Conservation (phyloP, 2,888 invertebrate genomes). For the Hydrotaea diabolus region DNA sequence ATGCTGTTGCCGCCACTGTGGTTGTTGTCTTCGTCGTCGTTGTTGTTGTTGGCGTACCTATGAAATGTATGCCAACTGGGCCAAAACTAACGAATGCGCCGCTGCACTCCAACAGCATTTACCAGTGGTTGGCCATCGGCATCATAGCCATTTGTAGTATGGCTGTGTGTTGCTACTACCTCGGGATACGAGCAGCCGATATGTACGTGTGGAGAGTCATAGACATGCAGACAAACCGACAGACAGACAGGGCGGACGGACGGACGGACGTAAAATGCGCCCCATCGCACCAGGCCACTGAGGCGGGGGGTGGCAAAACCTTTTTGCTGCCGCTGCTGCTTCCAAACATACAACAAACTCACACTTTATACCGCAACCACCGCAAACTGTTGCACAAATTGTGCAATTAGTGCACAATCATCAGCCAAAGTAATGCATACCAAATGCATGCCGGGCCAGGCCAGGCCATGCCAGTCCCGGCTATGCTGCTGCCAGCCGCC, state of each 20-base stretch:
- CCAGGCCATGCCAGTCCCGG: not conserved
- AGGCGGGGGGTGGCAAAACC: conserved; percentile 56
- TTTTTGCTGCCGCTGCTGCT: conserved; percentile 44
- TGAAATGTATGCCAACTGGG: conserved; percentile 67
- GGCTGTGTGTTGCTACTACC: conserved; percentile 58
- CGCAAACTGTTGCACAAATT: conserved; percentile 65
- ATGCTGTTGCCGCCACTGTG: conserved; percentile 48
- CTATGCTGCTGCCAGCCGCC: conserved; percentile 14
- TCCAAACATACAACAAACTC: conserved; percentile 27
- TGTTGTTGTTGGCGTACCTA: conserved; percentile 67
- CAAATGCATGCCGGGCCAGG: conserved; percentile 33
- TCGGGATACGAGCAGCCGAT: conserved; percentile 57
- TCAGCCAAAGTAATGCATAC: conserved; percentile 66
- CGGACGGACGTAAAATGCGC: conserved; percentile 23
- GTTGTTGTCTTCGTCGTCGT: conserved; percentile 5
- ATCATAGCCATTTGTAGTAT: conserved; percentile 54
- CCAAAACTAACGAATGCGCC: conserved; percentile 61
- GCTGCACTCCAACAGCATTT: conserved; percentile 60
- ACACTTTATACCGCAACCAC: conserved; percentile 55
- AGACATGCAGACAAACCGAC: conserved; percentile 23
- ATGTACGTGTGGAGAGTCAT: conserved; percentile 43
- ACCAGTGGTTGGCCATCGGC: conserved; percentile 66
- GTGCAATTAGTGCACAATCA: conserved; percentile 68
- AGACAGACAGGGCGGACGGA: conserved; percentile 9
- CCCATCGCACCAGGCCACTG: conserved; percentile 21